phyloP scores from a whole-genome alignment of 2,113 vertebrate genomes.

The Scophthalmus maximus region DNA sequence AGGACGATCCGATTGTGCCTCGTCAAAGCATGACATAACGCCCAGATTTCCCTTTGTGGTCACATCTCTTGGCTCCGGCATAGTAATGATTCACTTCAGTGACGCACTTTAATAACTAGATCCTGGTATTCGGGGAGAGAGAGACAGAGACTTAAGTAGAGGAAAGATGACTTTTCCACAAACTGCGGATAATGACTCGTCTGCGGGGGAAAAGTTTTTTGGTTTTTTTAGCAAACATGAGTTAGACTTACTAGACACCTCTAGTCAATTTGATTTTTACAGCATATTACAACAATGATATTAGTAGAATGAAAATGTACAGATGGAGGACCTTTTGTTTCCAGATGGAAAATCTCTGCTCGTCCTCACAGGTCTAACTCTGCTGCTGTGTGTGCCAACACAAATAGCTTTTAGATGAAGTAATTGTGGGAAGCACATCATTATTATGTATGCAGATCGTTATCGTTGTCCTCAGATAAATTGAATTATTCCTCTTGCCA shows the following conservation, averaged over 20 bases:
- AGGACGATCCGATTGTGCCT: constrained; percentile 20
- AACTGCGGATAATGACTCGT: neutral
- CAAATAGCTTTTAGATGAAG: constrained; percentile 29
- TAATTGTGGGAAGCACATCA: constrained; percentile 14
- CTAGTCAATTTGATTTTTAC: neutral
- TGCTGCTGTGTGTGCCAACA: neutral
- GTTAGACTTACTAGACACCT: neutral
- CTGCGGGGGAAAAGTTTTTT: neutral
- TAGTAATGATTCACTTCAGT: constrained; percentile 11
- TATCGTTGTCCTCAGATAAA: constrained; percentile 19
- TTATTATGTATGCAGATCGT: constrained; percentile 13
- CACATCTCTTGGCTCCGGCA: constrained; percentile 28
- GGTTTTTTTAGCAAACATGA: neutral
- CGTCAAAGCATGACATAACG: constrained; percentile 37
- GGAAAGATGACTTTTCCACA: constrained; percentile 17
- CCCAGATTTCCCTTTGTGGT: constrained; percentile 25
- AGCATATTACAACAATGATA: neutral
- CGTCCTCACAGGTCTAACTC: too few species aligned
- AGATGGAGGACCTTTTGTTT: too few species aligned
- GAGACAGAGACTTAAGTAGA: neutral
- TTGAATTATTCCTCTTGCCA: neutral
- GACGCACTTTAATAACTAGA: neutral
- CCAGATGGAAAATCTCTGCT: too few species aligned
- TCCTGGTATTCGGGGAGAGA: constrained; percentile 4
- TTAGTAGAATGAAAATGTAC: too few species aligned